Conservation (phyloP, 2,888 invertebrate genomes). For the Platycheirus rosarum region DNA sequence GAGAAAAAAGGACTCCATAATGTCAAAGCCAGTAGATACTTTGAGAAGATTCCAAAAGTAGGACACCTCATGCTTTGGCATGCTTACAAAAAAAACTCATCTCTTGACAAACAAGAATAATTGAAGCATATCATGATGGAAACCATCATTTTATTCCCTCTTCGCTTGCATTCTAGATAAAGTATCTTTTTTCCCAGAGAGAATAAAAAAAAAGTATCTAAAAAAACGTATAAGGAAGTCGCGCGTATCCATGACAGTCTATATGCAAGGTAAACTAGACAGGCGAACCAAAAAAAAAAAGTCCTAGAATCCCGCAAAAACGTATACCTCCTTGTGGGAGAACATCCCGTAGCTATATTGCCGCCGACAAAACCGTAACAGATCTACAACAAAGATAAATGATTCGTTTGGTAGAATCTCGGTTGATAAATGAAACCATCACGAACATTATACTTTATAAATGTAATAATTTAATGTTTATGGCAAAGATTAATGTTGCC, state of each 20-base stretch:
- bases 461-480: slow-evolving; percentile 77
- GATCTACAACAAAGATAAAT: slow-evolving; percentile 71
- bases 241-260: slow-evolving; percentile 37
- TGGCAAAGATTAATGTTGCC: slow-evolving; percentile 76
- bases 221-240: slow-evolving; percentile 29
- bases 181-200: background rate
- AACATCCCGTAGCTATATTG: slow-evolving; percentile 6
- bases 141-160: slow-evolving; percentile 24
- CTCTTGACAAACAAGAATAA: slow-evolving; percentile 22
- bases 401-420: slow-evolving; percentile 68
- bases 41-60: slow-evolving; percentile 7
- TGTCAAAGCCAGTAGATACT: slow-evolving; percentile 42
- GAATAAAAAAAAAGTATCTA: background rate
- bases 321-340: slow-evolving; percentile 9
- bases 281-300: slow-evolving; percentile 4
- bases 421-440: slow-evolving; percentile 76
- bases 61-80: slow-evolving; percentile 17
- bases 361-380: slow-evolving; percentile 33
- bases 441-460: slow-evolving; percentile 76
- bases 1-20: background rate
- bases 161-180: slow-evolving; percentile 39
- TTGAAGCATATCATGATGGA: slow-evolving; percentile 37
- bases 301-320: slow-evolving; percentile 25
- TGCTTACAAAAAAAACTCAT: slow-evolving; percentile 8
- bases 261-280: slow-evolving; percentile 9